Percentiles rank a stretch among this genome's conserved stretches.
Evolutionary conservation across 2,888 invertebrate species (phyloP).

Genomic region (Lasioglossum marginatum): DNA sequence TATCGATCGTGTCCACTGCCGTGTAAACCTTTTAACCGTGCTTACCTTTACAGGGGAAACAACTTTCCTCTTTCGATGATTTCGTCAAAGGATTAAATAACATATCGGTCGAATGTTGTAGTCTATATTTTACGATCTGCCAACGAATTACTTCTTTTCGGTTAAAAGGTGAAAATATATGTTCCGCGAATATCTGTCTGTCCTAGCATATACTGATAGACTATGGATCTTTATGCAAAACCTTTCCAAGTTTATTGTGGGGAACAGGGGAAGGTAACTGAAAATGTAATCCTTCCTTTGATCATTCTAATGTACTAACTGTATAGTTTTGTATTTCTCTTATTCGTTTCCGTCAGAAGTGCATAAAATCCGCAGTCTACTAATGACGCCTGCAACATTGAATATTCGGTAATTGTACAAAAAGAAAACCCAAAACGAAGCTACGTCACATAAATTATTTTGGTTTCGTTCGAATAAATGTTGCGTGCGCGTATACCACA

Average conservation of each 20-base stretch:
- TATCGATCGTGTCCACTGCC: constrained; percentile 27
- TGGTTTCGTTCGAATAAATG: background rate
- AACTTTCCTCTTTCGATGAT: background rate
- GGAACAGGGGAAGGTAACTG: background rate
- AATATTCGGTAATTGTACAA: background rate
- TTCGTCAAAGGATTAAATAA: background rate
- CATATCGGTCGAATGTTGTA: constrained; percentile 20
- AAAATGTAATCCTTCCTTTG: background rate
- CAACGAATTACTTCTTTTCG: background rate
- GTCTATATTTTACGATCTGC: background rate
- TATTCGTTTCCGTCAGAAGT: background rate
- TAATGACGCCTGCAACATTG: background rate
- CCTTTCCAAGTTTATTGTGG: background rate
- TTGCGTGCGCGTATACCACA: background rate
- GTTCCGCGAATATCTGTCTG: background rate
- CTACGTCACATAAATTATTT: background rate
- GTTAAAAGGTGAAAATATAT: constrained; percentile 11
- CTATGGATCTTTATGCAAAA: background rate
- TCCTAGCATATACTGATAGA: background rate
- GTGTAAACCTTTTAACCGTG: constrained; percentile 12
- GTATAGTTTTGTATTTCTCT: background rate
- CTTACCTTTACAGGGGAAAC: background rate
- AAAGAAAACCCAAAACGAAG: background rate
- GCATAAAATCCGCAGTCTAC: background rate
- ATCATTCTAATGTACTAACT: background rate